These are phyloP conservation scores for Sterrhoptilus dennistouni DNA, from an alignment of 2,113 vertebrate species.

Conservation along the genomic window DNA sequence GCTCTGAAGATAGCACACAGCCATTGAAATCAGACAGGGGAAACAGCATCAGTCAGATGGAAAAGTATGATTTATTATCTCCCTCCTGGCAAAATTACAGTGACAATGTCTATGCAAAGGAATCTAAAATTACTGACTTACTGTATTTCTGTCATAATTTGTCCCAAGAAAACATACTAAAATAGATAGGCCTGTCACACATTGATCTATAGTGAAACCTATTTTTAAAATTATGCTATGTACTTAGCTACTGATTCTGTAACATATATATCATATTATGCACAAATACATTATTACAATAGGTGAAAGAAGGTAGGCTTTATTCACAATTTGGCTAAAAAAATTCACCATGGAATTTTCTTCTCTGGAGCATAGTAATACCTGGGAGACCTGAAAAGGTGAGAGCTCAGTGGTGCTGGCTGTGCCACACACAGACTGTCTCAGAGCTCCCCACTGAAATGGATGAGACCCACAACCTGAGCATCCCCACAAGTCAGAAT, in stretches of 20 bases:
- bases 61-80: slow-evolving; percentile 70
- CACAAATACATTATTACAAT: neutral
- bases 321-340: neutral
- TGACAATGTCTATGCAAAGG: slow-evolving; percentile 38
- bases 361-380: neutral
- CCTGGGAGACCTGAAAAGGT: neutral
- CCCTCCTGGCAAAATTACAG: slow-evolving; percentile 48
- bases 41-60: slow-evolving; percentile 55
- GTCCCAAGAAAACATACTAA: slow-evolving; percentile 26
- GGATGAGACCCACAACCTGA: neutral
- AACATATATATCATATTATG: neutral
- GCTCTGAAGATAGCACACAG: slow-evolving; percentile 41
- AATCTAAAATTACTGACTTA: slow-evolving; percentile 62
- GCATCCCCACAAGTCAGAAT: neutral
- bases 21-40: slow-evolving; percentile 50
- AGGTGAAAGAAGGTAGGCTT: neutral
- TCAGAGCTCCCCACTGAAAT: neutral
- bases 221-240: neutral
- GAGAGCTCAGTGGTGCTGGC: neutral
- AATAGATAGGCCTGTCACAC: slow-evolving; percentile 12
- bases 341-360: neutral
- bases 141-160: slow-evolving; percentile 54
- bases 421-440: neutral
- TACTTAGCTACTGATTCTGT: slow-evolving; percentile 19
- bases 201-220: slow-evolving; percentile 39